phyloP scores from a whole-genome alignment of 2,888 invertebrate genomes.

The Priocnemis perturbator region DNA sequence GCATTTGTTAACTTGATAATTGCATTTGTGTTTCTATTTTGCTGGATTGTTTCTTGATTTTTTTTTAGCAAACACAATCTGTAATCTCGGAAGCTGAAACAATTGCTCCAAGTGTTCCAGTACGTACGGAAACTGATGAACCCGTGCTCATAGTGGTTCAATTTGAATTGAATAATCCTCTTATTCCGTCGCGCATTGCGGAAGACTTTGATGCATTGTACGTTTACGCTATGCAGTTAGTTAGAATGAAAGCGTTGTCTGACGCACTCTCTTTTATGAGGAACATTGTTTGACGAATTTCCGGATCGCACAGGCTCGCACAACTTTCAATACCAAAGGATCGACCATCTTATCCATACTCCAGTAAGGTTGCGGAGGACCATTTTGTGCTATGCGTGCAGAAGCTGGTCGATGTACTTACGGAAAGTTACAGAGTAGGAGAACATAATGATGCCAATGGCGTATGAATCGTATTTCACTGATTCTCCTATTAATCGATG shows the following conservation, averaged over 20 bases:
- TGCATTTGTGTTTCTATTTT: neutral
- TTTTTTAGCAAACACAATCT: constrained; percentile 14
- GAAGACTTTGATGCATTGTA: constrained; percentile 35
- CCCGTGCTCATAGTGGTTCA: constrained; percentile 64
- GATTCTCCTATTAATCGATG: too few relatives aligned
- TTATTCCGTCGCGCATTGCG: constrained; percentile 38
- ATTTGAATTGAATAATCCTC: constrained; percentile 55
- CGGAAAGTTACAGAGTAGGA: constrained; percentile 59
- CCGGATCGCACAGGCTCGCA: too few relatives aligned
- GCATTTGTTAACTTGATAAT: constrained; percentile 3
- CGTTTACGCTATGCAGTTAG: neutral
- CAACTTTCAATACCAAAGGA: constrained; percentile 8
- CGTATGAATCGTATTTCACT: neutral
- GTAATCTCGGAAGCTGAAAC: constrained; percentile 12
- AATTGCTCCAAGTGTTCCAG: constrained; percentile 21
- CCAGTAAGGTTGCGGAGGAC: constrained; percentile 55
- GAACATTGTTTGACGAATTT: too few relatives aligned
- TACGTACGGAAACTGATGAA: constrained; percentile 49
- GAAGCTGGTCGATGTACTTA: constrained; percentile 53
- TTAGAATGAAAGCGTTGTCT: neutral
- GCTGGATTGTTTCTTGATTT: too few relatives aligned
- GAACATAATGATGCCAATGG: neutral
- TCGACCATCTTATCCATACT: constrained; percentile 46
- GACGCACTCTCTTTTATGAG: too few relatives aligned
- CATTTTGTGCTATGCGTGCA: constrained; percentile 57